Percentiles rank a stretch among this genome's conserved stretches.
Conservation (phyloP, 35 echinoderm and acorn worm species). For the Stichopus chloronotus region DNA sequence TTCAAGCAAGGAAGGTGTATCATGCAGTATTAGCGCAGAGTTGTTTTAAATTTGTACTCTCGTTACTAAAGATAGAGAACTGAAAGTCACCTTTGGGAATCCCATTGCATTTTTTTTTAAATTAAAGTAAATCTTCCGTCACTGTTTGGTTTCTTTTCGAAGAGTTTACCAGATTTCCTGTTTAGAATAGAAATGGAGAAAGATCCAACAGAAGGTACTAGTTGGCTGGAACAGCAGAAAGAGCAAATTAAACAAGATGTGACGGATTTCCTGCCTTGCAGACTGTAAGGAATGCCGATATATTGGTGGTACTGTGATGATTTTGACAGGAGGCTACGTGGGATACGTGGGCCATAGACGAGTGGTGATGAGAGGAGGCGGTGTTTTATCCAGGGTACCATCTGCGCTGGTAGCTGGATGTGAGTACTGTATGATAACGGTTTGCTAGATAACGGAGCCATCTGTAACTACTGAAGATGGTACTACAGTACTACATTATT, state of each 20-base stretch:
- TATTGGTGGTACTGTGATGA: background rate
- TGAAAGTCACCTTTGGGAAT: too few species aligned
- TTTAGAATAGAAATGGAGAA: background rate
- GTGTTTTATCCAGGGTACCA: background rate
- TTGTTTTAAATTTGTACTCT: too few species aligned
- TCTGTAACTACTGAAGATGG: too few species aligned
- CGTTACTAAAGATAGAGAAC: too few species aligned
- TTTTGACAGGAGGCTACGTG: background rate
- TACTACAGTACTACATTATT: too few species aligned
- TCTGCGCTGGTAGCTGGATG: constrained; percentile 10
- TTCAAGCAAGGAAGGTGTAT: too few species aligned
- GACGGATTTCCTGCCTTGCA: constrained; percentile 4
- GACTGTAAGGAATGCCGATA: constrained; percentile 17
- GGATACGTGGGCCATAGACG: background rate
- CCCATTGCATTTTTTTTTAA: too few species aligned
- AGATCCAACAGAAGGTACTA: background rate
- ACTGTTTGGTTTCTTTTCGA: too few species aligned
- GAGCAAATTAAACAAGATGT: constrained; percentile 10
- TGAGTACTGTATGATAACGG: background rate
- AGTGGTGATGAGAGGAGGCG: background rate
- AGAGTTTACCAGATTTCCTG: background rate
- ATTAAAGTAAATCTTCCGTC: too few species aligned
- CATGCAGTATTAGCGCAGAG: too few species aligned
- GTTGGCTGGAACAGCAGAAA: background rate
- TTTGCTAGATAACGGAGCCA: too few species aligned